Evolutionary conservation across 2,888 invertebrate species (phyloP).

Genomic region (Mantis religiosa): DNA sequence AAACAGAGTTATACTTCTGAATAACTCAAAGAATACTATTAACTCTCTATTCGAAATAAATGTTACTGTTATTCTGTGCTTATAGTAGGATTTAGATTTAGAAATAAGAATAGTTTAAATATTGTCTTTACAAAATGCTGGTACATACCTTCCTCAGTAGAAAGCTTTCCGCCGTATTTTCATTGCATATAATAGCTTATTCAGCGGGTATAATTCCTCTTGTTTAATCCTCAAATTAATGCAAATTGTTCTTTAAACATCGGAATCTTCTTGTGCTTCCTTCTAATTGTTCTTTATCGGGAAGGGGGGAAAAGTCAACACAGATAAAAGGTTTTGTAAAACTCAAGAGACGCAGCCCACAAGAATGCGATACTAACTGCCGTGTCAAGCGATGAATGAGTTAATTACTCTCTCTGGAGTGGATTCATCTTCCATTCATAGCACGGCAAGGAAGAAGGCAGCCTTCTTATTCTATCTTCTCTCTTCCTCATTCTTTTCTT

Average conservation of each 20-base stretch:
- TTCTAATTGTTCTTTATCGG: constrained; percentile 15
- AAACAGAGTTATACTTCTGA: no score
- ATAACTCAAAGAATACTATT: no score
- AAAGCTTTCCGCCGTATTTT: neutral
- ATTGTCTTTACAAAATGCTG: no score
- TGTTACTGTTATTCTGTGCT: no score
- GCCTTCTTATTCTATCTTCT: neutral
- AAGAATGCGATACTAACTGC: constrained; percentile 7
- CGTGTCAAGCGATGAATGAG: constrained; percentile 23
- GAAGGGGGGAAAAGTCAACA: constrained; percentile 12
- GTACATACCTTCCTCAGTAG: neutral
- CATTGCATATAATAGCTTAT: constrained; percentile 3
- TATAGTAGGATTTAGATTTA: no score
- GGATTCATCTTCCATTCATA: constrained; percentile 27
- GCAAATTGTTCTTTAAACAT: constrained; percentile 17
- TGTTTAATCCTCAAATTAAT: constrained; percentile 7
- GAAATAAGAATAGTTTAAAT: no score
- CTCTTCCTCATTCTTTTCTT: neutral
- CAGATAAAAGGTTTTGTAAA: constrained; percentile 17
- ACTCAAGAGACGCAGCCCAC: neutral
- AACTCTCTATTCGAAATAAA: no score
- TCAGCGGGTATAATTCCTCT: neutral
- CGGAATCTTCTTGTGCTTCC: constrained; percentile 1
- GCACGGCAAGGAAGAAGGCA: neutral
- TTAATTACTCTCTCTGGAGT: constrained; percentile 23